phyloP scores from a whole-genome alignment of 2,113 vertebrate genomes.

The Euleptes europaea region DNA sequence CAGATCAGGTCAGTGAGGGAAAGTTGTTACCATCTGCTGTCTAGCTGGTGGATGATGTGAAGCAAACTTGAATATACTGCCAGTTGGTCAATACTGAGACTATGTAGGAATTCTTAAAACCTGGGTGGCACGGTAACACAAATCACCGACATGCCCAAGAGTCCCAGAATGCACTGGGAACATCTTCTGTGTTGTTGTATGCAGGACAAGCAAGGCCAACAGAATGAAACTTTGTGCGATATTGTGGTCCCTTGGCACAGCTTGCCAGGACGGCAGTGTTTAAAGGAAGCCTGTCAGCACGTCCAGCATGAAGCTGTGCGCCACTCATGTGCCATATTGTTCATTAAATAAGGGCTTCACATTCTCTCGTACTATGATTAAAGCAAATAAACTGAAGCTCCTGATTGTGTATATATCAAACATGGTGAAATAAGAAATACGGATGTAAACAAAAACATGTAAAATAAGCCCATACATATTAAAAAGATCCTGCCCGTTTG shows the following conservation, averaged over 20 bases:
- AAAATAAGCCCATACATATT: conserved; percentile 1
- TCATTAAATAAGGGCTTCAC: not conserved
- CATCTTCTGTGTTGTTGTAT: not conserved
- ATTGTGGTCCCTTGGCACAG: not conserved
- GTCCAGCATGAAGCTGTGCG: conserved; percentile 3
- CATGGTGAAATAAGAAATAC: conserved; percentile 13
- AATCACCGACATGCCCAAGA: not conserved
- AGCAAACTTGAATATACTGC: not conserved
- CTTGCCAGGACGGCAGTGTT: not conserved
- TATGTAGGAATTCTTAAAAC: not conserved
- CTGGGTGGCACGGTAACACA: not conserved
- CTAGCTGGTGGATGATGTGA: not conserved
- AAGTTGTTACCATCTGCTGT: conserved; percentile 9
- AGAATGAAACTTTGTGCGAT: not conserved
- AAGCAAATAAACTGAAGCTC: conserved; percentile 32
- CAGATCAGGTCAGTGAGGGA: not conserved
- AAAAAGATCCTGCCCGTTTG: conserved; percentile 16
- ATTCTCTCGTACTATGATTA: conserved; percentile 25
- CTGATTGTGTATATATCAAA: conserved; percentile 20
- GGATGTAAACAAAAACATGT: conserved; percentile 22
- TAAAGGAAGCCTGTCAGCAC: conserved; percentile 14
- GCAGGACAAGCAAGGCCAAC: not conserved
- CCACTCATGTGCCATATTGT: conserved; percentile 20
- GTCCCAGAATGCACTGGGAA: not conserved
- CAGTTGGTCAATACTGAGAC: not conserved